Base-by-base conservation (phyloP, 23 tunicate genomes). In the Aplidium turbinatum region DNA sequence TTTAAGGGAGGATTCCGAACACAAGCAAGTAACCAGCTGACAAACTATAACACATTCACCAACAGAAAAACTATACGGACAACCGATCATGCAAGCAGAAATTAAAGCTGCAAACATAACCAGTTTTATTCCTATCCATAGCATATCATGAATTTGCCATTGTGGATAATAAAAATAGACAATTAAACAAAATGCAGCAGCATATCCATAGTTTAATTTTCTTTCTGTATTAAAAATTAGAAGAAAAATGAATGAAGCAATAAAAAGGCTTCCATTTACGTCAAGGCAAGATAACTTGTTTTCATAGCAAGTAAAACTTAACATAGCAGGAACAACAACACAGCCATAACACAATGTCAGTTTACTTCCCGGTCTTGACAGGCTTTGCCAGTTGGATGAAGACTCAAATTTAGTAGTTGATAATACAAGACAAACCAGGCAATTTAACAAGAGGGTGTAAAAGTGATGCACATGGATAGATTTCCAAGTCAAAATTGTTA, bases 21-120 rank as follows among this genome's bases (percentile, higher is more conserved):
- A 75, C 18, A 75, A 54, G 32, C 31, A 58, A 25, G 68, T 75
- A 2, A 42, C 33, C 54, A 75, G 7, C 38, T 83, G 89, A 25
- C 74, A 23, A 3, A 75, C 48, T 21, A 78, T 27, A 64, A 83
- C n/a, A 28, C 39, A 32, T 66, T 83, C 89, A 31, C 89, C 89
- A 50, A 53, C 9, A 9, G 89, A 83, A 65, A 83, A 75, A 53
- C 89, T 83, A 9, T 71, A 39, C 3, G 40, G 33, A 30, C 52
- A 70, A 46, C n/a, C 38, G 20, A 57, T 1, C 20, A 80, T 39
- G 26, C 70, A 80, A n/a, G 45, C 31, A 26, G 29, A 22, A 80
- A 80, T 56, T 38, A 70, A 46, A 35, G 35, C 13, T 48, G 51
- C 22, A 38, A 66, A 78, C 36, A 66, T 18, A 29, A 13, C 5